Base-by-base conservation (phyloP, 1,140 invertebrate species). In the Plodia interpunctella region DNA sequence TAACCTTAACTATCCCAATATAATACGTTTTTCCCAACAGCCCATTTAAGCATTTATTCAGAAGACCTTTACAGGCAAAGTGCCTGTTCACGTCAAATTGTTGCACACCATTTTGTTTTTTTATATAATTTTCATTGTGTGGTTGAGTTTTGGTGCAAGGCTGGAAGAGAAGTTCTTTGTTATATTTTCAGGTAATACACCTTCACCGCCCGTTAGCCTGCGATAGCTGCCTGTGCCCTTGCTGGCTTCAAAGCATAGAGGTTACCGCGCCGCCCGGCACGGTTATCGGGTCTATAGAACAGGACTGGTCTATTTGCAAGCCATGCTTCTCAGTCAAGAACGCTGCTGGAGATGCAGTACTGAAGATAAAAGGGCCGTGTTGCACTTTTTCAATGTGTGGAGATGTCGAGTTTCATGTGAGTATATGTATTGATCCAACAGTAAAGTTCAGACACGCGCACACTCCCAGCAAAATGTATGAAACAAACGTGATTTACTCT, bases 211-310 rank as follows among this genome's bases (percentile, higher is more conserved):
- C 95, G 0, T 86, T 97, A 13, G 92, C 94, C 11, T 97, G 96
- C 82, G 92, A 93, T 62, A 92, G 92, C 3, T 97, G 96, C 75
- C 95, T 92, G 72, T 97, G 94, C 73, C 95, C 95, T 5, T 97
- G 96, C 84, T 97, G 95, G 86, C 89, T 97, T 66, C 96, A 97
- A 90, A 94, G 94, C 72, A 92, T 96, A 90, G 94, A 95, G 74
- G 94, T 96, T 6, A 92, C 91, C 0, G 88, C 94, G 0, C 94
- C 94, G 5, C 94, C 94, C 0, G 95, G 94, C 4, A 93, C 91
- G 51, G 77, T 94, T 0, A 90, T 97, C 49, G 97, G 97, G 18
- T 93, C 91, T 5, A 92, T 98, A 6, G 92, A 94, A 62, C 96
- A 98, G 91, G 93, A 97, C 60, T 98, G 96, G 96, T 96, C 93